Conservation (phyloP, 2,888 invertebrate species). For the Protonemura montana region DNA sequence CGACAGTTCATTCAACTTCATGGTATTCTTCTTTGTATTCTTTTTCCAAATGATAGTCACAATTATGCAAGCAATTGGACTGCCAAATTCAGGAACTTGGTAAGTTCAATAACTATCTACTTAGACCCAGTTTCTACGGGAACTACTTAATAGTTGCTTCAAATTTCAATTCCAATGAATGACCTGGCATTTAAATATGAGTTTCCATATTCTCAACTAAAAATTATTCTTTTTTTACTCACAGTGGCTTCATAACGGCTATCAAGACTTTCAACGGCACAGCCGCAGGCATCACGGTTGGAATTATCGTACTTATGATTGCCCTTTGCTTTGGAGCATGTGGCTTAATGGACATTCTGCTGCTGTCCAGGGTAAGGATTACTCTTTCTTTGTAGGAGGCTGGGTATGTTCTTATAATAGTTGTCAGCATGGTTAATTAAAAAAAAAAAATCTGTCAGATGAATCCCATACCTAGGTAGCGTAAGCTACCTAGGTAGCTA, state of each 20-base stretch:
- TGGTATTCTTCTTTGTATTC: conserved; percentile 99
- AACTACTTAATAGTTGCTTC: no score
- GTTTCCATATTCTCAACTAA: no score
- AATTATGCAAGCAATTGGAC: conserved; percentile 86
- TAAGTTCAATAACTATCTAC: conserved; percentile 62
- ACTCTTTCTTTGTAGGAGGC: no score
- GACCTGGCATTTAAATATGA: no score
- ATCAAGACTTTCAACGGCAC: conserved; percentile 66
- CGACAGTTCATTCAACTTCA: conserved; percentile 99
- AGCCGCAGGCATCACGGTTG: conserved; percentile 71
- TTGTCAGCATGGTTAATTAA: no score
- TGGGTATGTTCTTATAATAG: no score
- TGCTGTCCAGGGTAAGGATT: conserved; percentile 81
- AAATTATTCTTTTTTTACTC: conserved; percentile 12
- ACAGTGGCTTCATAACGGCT: conserved; percentile 81
- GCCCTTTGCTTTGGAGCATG: conserved; percentile 81
- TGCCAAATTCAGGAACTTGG: conserved; percentile 86
- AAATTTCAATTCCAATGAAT: no score
- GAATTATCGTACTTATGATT: conserved; percentile 79
- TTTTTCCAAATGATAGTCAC: conserved; percentile 93
- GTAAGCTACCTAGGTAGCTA: no score
- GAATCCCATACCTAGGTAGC: no score
- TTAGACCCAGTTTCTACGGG: not conserved
- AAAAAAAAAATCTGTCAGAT: no score
- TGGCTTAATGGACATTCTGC: conserved; percentile 78